These are phyloP conservation scores for Anagrus nilaparvatae DNA, from an alignment of 1,140 invertebrate genomes.

Conservation along the genomic window DNA sequence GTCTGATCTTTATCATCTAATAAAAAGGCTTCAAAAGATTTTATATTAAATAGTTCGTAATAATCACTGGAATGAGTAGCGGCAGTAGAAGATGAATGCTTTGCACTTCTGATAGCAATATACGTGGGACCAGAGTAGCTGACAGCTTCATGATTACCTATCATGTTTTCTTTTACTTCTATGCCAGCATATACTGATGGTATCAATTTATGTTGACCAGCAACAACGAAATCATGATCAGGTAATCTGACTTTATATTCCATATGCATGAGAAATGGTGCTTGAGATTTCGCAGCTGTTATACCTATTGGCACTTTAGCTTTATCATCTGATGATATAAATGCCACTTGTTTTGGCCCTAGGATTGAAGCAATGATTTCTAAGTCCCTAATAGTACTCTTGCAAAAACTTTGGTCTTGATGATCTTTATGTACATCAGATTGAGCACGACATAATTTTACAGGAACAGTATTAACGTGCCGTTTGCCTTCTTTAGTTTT, in stretches of 20 bases:
- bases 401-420: slow-evolving; percentile 11
- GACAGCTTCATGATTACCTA: slow-evolving; percentile 24
- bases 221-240: slow-evolving; percentile 34
- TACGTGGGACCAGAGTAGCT: slow-evolving; percentile 35
- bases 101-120: slow-evolving; percentile 32
- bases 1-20: slow-evolving; percentile 18
- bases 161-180: slow-evolving; percentile 19
- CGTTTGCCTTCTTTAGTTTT: slow-evolving; percentile 11
- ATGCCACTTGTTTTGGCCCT: slow-evolving; percentile 18
- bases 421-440: slow-evolving; percentile 11
- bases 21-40: slow-evolving; percentile 14
- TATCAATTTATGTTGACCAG: slow-evolving; percentile 27
- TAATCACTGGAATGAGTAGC: slow-evolving; percentile 30
- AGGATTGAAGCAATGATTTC: slow-evolving; percentile 19
- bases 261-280: slow-evolving; percentile 32
- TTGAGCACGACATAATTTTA: slow-evolving; percentile 11
- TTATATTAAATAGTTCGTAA: slow-evolving; percentile 20
- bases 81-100: slow-evolving; percentile 30
- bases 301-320: slow-evolving; percentile 18
- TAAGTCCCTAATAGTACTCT: slow-evolving; percentile 10
- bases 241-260: slow-evolving; percentile 32
- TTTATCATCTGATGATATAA: slow-evolving; percentile 24
- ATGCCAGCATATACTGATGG: slow-evolving; percentile 27
- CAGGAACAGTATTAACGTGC: slow-evolving; percentile 11
- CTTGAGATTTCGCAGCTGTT: slow-evolving; percentile 20